These are phyloP conservation scores for Nasua narica DNA, from an alignment of 2,797 vertebrate genomes.

Conservation along the genomic window DNA sequence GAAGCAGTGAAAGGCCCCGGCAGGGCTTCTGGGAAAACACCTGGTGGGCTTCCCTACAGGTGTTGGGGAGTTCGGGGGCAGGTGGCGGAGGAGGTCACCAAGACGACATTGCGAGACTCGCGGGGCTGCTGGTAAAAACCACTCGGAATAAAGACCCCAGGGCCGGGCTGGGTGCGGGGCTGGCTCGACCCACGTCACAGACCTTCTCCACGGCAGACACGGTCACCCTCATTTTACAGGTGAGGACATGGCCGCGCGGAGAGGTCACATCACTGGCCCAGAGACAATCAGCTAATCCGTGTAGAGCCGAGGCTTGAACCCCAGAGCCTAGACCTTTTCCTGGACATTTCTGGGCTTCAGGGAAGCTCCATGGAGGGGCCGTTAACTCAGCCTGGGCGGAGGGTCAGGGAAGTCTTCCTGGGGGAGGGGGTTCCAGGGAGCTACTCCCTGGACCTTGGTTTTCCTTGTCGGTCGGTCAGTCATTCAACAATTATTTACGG, in stretches of 20 bases:
- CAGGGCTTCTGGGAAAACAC: fast-evolving
- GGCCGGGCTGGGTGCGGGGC: fast-evolving
- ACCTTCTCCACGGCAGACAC: fast-evolving
- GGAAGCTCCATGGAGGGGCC: background rate
- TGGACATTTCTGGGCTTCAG: background rate
- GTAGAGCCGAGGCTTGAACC: background rate
- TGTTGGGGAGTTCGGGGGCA: background rate
- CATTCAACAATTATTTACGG: background rate
- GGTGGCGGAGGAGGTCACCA: background rate
- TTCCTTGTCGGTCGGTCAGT: background rate
- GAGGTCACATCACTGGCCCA: background rate
- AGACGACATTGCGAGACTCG: fast-evolving
- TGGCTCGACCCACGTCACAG: fast-evolving
- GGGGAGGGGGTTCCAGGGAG: no score
- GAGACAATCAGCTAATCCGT: background rate
- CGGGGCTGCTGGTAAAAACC: fast-evolving
- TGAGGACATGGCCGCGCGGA: background rate
- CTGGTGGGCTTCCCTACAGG: fast-evolving
- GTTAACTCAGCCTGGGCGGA: fast-evolving
- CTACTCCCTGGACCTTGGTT: background rate
- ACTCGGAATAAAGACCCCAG: fast-evolving
- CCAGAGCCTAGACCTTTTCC: no score
- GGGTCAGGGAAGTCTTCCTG: background rate
- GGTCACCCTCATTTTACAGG: background rate
- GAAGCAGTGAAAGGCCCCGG: fast-evolving